A percentile compares a stretch with the other conserved stretches of the same genome.
Conservation (phyloP, 1,140 invertebrate genomes). For the Sycobia sp. region DNA sequence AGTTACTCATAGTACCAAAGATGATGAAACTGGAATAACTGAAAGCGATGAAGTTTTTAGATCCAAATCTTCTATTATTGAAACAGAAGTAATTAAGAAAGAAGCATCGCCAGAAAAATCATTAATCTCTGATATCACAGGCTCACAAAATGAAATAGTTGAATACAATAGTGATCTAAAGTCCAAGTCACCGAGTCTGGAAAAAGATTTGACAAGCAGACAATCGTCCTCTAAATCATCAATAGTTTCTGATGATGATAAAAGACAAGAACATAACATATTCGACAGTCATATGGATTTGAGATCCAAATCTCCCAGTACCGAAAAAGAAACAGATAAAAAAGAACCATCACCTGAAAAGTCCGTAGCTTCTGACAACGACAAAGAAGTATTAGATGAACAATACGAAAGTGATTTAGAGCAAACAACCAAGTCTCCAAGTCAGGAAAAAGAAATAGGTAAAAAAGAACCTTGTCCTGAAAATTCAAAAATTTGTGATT, state of each 20-base stretch:
- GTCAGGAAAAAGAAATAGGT: not conserved
- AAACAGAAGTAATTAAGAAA: conserved; percentile 5
- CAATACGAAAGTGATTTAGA: not conserved
- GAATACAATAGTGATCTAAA: no score
- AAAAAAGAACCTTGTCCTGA: conserved; percentile 6
- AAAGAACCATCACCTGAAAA: not conserved
- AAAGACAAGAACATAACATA: not conserved
- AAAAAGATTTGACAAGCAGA: not conserved
- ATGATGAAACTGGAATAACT: conserved; percentile 19
- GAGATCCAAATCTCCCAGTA: conserved; percentile 2
- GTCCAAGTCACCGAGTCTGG: not conserved
- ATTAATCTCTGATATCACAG: no score
- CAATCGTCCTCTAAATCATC: not conserved
- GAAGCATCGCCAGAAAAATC: not conserved
- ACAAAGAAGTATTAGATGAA: no score
- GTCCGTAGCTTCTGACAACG: not conserved
- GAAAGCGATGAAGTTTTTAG: not conserved
- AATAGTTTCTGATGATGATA: not conserved
- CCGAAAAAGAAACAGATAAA: conserved; percentile 1
- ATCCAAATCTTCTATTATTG: conserved; percentile 15
- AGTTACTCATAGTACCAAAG: not conserved
- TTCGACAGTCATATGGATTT: not conserved
- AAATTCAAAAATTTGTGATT: not conserved
- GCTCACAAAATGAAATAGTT: no score
- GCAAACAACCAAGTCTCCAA: conserved; percentile 24